Evolutionary conservation across 1,140 invertebrate genomes (phyloP).

Genomic region (Magallana ariakensis): DNA sequence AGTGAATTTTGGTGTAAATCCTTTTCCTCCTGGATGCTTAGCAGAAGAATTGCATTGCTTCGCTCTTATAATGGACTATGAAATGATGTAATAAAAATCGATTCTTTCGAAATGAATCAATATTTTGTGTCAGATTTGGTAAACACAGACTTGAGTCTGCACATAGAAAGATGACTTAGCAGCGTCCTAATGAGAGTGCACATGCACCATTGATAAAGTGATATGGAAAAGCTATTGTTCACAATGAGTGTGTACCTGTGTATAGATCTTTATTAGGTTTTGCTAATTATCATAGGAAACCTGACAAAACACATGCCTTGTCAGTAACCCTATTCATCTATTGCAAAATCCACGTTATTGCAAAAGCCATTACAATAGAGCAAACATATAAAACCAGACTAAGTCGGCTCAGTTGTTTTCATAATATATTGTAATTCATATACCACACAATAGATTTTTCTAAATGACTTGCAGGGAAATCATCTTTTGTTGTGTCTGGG

Average conservation of each 20-base stretch:
- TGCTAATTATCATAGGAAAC: too few relatives aligned
- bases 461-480: too few relatives aligned
- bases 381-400: too few relatives aligned
- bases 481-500: not conserved
- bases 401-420: too few relatives aligned
- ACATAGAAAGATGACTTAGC: not conserved
- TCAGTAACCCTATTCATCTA: not conserved
- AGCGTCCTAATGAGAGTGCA: not conserved
- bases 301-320: too few relatives aligned
- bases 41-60: not conserved
- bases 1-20: not conserved
- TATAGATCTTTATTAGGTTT: not conserved
- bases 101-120: slow-evolving; percentile 24
- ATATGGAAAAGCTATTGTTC: not conserved
- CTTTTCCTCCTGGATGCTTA: slow-evolving; percentile 2
- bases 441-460: too few relatives aligned
- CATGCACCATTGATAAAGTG: not conserved
- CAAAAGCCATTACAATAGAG: not conserved
- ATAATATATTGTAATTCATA: too few relatives aligned
- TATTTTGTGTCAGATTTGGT: slow-evolving; percentile 7
- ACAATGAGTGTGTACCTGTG: not conserved
- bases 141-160: slow-evolving; percentile 25
- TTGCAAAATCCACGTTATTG: not conserved
- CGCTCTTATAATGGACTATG: not conserved
- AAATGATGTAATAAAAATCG: slow-evolving; percentile 10